Evolutionary conservation across 2,888 invertebrate genomes (phyloP).

Genomic region (Mythimna vitellina): DNA sequence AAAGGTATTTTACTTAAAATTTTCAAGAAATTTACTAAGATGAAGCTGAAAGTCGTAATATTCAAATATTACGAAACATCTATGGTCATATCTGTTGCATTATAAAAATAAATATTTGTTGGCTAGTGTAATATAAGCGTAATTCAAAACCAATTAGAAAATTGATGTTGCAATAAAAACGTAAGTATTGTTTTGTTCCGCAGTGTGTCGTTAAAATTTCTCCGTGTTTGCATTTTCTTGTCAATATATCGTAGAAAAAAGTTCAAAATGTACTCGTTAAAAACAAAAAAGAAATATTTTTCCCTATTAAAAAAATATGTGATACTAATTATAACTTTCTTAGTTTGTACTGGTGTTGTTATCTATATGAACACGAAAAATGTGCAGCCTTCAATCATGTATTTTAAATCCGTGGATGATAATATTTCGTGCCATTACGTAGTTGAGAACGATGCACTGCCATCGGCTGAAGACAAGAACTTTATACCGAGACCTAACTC

Average conservation of each 20-base stretch:
- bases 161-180: no score
- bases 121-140: no score
- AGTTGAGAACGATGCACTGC: conserved; percentile 59
- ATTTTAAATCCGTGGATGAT: conserved; percentile 6
- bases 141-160: no score
- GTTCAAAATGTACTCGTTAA: conserved; percentile 29
- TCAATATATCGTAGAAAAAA: conserved; percentile 1
- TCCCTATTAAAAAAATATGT: conserved; percentile 19
- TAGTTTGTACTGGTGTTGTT: conserved; percentile 27
- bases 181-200: no score
- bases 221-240: background rate
- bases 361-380: conserved; percentile 27
- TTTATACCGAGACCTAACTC: conserved; percentile 77
- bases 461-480: conserved; percentile 63
- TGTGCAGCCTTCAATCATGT: conserved; percentile 15
- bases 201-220: conserved; percentile 31
- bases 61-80: no score
- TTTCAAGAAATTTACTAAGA: no score
- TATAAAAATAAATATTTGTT: no score
- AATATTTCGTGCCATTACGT: conserved; percentile 51
- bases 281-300: conserved; percentile 19
- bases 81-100: no score
- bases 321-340: conserved; percentile 12
- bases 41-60: no score
- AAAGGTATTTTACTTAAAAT: no score